These are phyloP conservation scores for Byasa hedistus DNA, from an alignment of 2,888 invertebrate species.

Conservation along the genomic window DNA sequence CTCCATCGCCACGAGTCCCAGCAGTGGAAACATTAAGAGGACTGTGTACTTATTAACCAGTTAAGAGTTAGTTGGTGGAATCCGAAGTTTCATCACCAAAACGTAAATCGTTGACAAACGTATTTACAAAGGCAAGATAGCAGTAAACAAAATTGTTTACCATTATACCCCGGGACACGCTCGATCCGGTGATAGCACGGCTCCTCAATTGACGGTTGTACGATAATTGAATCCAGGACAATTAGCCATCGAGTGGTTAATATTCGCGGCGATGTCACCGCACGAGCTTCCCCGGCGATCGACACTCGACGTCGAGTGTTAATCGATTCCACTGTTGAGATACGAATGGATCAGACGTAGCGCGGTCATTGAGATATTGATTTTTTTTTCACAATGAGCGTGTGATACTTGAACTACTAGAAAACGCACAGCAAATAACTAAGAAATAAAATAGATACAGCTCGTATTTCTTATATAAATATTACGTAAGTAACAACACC, in stretches of 20 bases:
- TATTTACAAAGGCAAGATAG: neutral
- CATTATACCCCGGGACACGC: slow-evolving; percentile 52
- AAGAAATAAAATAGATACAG: too few relatives aligned
- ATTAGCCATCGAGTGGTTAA: slow-evolving; percentile 76
- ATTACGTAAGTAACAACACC: too few relatives aligned
- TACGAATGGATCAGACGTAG: slow-evolving; percentile 28
- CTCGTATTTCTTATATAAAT: too few relatives aligned
- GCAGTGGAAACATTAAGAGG: too few relatives aligned
- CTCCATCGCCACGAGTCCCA: too few relatives aligned
- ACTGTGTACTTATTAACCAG: too few relatives aligned
- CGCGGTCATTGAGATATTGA: slow-evolving; percentile 17
- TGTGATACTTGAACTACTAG: too few relatives aligned
- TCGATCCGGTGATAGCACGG: slow-evolving; percentile 47
- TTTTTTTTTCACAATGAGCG: neutral
- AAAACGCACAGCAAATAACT: too few relatives aligned
- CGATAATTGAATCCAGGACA: slow-evolving; percentile 77
- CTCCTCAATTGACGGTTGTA: slow-evolving; percentile 68
- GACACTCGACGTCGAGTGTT: slow-evolving; percentile 55
- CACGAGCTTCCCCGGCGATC: slow-evolving; percentile 63
- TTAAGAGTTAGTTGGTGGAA: too few relatives aligned
- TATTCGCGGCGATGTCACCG: slow-evolving; percentile 70
- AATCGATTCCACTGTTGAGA: slow-evolving; percentile 54
- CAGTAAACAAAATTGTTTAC: slow-evolving; percentile 37
- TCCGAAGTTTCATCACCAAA: too few relatives aligned
- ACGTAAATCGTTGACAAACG: neutral